phyloP scores from a whole-genome alignment of 2,113 vertebrate genomes.

The Pyrgilauda ruficollis region DNA sequence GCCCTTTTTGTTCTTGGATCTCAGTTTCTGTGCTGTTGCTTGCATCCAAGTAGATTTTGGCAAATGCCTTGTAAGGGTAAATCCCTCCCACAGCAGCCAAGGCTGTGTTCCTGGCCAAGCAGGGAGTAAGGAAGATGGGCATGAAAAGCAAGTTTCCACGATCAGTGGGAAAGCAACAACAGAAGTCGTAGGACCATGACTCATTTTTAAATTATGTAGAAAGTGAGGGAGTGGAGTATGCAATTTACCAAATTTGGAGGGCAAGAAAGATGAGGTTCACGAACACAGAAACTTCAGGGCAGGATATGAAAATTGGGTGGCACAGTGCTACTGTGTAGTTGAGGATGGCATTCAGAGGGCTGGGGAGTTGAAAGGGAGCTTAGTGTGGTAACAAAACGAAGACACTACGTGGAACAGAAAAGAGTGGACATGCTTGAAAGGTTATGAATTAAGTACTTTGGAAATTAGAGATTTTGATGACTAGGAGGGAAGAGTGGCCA shows the following conservation, averaged over 20 bases:
- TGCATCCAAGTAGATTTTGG: not conserved
- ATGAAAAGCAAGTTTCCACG: not conserved
- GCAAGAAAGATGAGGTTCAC: not conserved
- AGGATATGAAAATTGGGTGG: not conserved
- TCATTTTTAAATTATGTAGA: not conserved
- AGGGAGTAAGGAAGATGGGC: not conserved
- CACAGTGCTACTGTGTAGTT: not conserved
- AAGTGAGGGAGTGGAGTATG: not conserved
- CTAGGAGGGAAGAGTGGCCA: not conserved
- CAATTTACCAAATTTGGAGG: not conserved
- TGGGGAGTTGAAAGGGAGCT: not conserved
- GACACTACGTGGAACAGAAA: not conserved
- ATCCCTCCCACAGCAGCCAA: not conserved
- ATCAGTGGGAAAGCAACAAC: not conserved
- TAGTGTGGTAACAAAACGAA: not conserved
- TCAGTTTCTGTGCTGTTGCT: not conserved
- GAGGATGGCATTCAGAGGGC: accelerated
- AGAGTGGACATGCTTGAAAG: not conserved
- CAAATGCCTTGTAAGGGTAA: not conserved
- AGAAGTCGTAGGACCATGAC: not conserved
- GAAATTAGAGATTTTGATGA: not conserved
- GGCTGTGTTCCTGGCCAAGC: not conserved
- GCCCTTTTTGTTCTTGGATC: not conserved
- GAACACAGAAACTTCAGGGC: not conserved
- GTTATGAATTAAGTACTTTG: not conserved